phyloP scores from a whole-genome alignment of 35 echinoderm and acorn worm species.

The Apostichopus californicus region DNA sequence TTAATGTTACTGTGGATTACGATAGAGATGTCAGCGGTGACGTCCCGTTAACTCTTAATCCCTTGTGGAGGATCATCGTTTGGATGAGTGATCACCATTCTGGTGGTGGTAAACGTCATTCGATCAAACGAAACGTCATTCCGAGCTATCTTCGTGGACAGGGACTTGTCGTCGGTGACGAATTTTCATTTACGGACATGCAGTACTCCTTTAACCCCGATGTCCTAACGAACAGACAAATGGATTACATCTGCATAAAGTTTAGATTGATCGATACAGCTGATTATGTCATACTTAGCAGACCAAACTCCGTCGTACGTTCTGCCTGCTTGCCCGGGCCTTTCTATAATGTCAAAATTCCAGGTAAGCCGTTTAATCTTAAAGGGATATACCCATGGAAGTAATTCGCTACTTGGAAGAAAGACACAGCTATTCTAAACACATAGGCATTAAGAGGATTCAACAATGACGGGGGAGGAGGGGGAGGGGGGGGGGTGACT shows the following conservation, averaged over 20 bases:
- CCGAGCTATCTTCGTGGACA: not conserved
- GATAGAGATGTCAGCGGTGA: not conserved
- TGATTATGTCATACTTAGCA: not conserved
- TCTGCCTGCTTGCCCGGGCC: not conserved
- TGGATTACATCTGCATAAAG: not conserved
- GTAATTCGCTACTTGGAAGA: too few species aligned
- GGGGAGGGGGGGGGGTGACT: too few species aligned
- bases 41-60: not conserved
- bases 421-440: too few species aligned
- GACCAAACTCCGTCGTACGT: not conserved
- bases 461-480: too few species aligned
- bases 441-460: too few species aligned
- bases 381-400: too few species aligned
- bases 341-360: not conserved
- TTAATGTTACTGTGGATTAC: not conserved
- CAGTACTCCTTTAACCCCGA: not conserved
- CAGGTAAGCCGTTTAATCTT: not conserved
- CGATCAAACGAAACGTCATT: not conserved
- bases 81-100: not conserved
- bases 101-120: not conserved
- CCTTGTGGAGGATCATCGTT: not conserved
- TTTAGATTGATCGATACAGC: not conserved
- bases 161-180: conserved; percentile 2
- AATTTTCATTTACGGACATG: not conserved
- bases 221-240: not conserved